Evolutionary conservation across 2,888 invertebrate genomes (phyloP), one percentile per base, ranked within the genome.

Genomic region (Doris montereyensis): DNA sequence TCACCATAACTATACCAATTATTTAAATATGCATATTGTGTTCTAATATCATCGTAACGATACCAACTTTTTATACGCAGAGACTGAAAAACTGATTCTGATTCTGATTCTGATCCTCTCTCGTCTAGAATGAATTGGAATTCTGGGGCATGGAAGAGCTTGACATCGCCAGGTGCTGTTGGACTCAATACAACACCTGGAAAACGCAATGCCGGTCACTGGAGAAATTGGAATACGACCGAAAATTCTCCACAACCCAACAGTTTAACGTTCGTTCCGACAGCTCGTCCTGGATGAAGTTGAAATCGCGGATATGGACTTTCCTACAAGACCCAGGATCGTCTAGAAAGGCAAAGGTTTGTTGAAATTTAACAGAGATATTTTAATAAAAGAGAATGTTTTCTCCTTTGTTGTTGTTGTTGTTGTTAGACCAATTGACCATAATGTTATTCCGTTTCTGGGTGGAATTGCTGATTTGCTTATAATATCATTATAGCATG

Each of bases 131-230:
- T 28, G 90, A 90, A 81, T 86, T 90, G 71, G 84, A 88, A 73
- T 89, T 87, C 79, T 90, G 90, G 90, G 89, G 89, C 5, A 86
- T 90, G 13, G 88, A 89, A 17, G 89, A 90, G 81, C 83, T 84
- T 41, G 86, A 87, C 78, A 90, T 90, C 24, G 88, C 88, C 83
- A 83, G 88, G 26, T 90, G 90, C 79, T 90, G 90, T 83, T 89
- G 89, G 88, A 87, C 88, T 58, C 87, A 87, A 32, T 90, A 90
- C 82, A 89, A 88, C 80, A 87, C 88, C 17, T 87, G 88, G 88
- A 87, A 88, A 80, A 88, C 87, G 4, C 89, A 89, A 81, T 87
- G 87, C 76, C 84, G 86, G 52, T 87, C 87, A 0, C 81, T 89
- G 52, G 87, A 87, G 80, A 87, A 88, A 77, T 82, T 89, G 32